Percentiles rank a stretch among this genome's conserved stretches.
phyloP scores from a whole-genome alignment of 30 jellyfish, hydroid and myxozoan species.

The Sanderia malayensis region DNA sequence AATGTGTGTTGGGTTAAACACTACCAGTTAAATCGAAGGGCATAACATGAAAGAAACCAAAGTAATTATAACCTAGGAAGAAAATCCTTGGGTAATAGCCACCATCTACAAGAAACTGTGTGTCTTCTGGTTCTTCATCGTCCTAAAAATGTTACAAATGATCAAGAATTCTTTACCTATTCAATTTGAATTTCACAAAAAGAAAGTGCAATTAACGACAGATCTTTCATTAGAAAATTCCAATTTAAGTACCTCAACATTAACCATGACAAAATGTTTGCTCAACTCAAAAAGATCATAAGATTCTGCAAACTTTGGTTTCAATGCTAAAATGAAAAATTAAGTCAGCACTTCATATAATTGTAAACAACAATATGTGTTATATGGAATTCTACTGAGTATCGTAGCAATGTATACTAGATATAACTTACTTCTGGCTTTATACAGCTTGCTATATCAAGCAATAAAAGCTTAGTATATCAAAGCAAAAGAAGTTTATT shows the following conservation, averaged over 20 bases:
- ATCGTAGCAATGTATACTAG: too few species aligned
- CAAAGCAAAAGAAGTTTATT: too few species aligned
- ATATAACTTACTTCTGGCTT: too few species aligned
- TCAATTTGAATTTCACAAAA: too few species aligned
- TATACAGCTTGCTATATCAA: too few species aligned
- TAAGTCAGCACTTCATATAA: neutral
- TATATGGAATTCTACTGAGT: too few species aligned
- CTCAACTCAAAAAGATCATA: constrained; percentile 73
- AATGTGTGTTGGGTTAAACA: too few species aligned
- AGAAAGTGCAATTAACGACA: too few species aligned
- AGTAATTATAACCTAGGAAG: constrained; percentile 84
- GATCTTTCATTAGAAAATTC: too few species aligned
- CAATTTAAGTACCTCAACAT: constrained; percentile 86
- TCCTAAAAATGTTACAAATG: constrained; percentile 50
- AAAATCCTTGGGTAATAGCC: constrained; percentile 92
- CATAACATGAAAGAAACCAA: too few species aligned
- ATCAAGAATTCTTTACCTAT: neutral
- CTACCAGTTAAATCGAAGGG: too few species aligned
- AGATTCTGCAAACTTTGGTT: constrained; percentile 73
- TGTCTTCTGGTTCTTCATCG: constrained; percentile 94
- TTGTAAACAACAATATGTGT: neutral
- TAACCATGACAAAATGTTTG: constrained; percentile 79
- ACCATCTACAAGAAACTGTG: constrained; percentile 81
- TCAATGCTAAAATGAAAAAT: constrained; percentile 51
- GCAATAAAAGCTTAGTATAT: too few species aligned